phyloP scores from a whole-genome alignment of 1,140 invertebrate species.

The Oedothorax gibbosus region DNA sequence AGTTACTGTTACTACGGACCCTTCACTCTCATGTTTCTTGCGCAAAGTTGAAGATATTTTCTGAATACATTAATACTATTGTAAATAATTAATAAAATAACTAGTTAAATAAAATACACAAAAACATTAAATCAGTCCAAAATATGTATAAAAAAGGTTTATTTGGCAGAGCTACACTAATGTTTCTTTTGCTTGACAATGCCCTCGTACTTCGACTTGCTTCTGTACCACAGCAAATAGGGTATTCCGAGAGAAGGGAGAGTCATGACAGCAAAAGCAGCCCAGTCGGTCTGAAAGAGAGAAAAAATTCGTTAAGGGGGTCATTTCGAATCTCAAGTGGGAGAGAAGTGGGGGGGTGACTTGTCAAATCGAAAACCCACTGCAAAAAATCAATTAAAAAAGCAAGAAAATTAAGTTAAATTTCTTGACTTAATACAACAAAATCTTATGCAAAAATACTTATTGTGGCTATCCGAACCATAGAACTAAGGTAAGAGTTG shows the following conservation, averaged over 20 bases:
- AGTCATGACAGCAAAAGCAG: constrained; percentile 95
- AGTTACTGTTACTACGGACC: no score
- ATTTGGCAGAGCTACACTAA: constrained; percentile 30
- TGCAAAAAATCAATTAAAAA: neutral
- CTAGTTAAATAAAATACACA: no score
- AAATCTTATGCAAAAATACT: no score
- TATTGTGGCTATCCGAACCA: no score
- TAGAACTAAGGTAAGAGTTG: no score
- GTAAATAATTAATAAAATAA: no score
- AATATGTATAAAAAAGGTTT: neutral
- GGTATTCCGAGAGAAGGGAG: constrained; percentile 94
- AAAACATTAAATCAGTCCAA: neutral
- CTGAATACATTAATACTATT: no score
- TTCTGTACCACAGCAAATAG: constrained; percentile 92
- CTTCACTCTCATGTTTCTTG: no score
- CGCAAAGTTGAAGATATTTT: no score
- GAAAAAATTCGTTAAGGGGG: constrained; percentile 48
- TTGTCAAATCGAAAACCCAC: neutral
- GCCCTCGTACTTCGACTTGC: constrained; percentile 94
- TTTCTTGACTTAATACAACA: no score
- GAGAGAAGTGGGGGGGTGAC: no score
- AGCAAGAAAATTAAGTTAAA: no score
- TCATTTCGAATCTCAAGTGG: neutral
- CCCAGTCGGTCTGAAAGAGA: constrained; percentile 86
- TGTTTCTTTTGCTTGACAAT: constrained; percentile 74